Conservation (phyloP, 2,888 invertebrate genomes). For the Clanis bilineata region DNA sequence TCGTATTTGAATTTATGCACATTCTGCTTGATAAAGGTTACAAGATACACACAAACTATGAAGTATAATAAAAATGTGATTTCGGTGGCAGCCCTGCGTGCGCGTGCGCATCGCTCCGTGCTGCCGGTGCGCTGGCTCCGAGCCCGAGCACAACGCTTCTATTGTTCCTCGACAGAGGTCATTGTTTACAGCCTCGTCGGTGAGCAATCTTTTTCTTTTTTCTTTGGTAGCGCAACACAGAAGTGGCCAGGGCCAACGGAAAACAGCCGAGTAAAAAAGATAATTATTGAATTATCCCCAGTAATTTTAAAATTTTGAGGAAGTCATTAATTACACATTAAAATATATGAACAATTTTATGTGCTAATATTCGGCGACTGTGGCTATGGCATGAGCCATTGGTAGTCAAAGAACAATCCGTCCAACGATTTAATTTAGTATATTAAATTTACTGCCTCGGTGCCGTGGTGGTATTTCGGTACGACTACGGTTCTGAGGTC, state of each 20-base stretch:
- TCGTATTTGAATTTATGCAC: too few relatives aligned
- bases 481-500: too few relatives aligned
- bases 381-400: too few relatives aligned
- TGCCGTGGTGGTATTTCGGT: too few relatives aligned
- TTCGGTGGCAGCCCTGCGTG: slow-evolving; percentile 9
- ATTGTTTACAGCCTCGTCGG: slow-evolving; percentile 10
- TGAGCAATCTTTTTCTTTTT: not conserved
- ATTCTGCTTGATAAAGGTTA: not conserved
- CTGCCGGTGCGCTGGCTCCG: slow-evolving; percentile 10
- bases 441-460: too few relatives aligned
- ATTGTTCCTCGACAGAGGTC: slow-evolving; percentile 17
- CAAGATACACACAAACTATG: not conserved
- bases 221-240: not conserved
- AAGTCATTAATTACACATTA: too few relatives aligned
- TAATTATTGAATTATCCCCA: not conserved
- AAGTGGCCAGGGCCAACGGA: not conserved
- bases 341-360: too few relatives aligned
- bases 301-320: too few relatives aligned
- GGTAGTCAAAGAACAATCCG: too few relatives aligned
- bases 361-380: too few relatives aligned
- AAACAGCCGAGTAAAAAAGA: not conserved
- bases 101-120: slow-evolving; percentile 19
- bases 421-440: too few relatives aligned
- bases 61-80: not conserved
- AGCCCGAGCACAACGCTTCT: slow-evolving; percentile 8